Conservation (phyloP, 2,888 invertebrate species). For the Andrena bucephala region DNA sequence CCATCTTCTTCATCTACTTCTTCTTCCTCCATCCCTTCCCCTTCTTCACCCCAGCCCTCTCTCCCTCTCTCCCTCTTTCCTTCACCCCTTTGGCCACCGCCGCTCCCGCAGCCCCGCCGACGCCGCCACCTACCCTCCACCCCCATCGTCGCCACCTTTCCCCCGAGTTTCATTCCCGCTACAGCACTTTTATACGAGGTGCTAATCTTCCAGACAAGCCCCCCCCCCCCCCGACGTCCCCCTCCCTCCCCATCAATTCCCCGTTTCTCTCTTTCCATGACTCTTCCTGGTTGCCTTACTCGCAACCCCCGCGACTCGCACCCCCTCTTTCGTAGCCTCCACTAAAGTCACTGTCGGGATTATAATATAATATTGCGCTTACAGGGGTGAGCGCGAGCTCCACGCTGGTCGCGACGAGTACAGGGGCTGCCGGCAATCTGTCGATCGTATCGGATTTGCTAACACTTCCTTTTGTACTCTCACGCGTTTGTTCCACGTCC, state of each 20-base stretch:
- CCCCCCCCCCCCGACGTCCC: conserved; percentile 64
- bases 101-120: conserved; percentile 55
- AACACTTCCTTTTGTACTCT: conserved; percentile 54
- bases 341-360: conserved; percentile 78
- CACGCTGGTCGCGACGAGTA: conserved; percentile 25
- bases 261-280: conserved; percentile 42
- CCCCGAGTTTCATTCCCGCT: conserved; percentile 76
- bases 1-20: conserved; percentile 47
- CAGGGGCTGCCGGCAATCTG: conserved; percentile 56
- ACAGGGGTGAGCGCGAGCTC: conserved; percentile 57
- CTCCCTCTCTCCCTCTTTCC: conserved; percentile 47
- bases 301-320: conserved; percentile 14
- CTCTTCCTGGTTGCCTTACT: conserved; percentile 40
- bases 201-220: conserved; percentile 84
- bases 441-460: conserved; percentile 59
- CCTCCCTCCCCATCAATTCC: conserved; percentile 49
- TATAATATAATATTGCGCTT: conserved; percentile 81
- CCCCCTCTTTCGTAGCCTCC: conserved; percentile 51
- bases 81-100: conserved; percentile 58
- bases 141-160: conserved; percentile 63
- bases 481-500: conserved; percentile 15
- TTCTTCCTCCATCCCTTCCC: conserved; percentile 36
- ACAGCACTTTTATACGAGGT: conserved; percentile 84
- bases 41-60: conserved; percentile 45
- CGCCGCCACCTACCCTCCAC: conserved; percentile 54